A percentile compares a stretch with the other conserved stretches of the same genome.
phyloP scores from a whole-genome alignment of 2,797 vertebrate genomes.

The Microcaecilia unicolor region DNA sequence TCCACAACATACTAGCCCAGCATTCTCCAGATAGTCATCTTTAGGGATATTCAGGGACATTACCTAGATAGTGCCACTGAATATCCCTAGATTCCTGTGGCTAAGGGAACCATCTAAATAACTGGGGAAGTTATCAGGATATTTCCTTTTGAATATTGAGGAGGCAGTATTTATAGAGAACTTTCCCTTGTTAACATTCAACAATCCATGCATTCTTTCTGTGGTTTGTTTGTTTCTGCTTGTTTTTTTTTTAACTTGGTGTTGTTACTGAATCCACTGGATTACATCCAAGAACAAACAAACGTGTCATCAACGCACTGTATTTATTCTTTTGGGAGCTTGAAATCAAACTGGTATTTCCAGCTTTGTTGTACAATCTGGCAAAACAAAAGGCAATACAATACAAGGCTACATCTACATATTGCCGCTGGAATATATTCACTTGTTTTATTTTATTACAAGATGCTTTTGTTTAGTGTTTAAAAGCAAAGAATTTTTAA shows the following conservation, averaged over 20 bases:
- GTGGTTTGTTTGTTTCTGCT: fast-evolving
- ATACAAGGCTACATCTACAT: too few relatives aligned
- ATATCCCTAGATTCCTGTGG: too few relatives aligned
- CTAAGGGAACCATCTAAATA: too few relatives aligned
- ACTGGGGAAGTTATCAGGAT: too few relatives aligned
- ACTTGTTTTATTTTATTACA: neutral
- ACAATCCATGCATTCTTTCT: neutral
- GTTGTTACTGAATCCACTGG: neutral
- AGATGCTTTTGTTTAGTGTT: neutral
- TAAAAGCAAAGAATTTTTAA: too few relatives aligned
- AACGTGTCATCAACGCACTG: neutral
- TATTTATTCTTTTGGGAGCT: fast-evolving
- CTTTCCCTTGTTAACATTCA: too few relatives aligned
- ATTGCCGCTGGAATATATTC: neutral
- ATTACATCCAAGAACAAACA: neutral
- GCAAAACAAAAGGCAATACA: neutral
- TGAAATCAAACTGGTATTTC: neutral
- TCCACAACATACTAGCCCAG: too few relatives aligned
- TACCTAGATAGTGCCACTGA: too few relatives aligned
- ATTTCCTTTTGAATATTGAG: too few relatives aligned
- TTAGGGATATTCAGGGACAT: too few relatives aligned
- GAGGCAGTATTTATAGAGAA: too few relatives aligned
- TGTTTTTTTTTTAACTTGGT: neutral
- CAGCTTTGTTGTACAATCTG: neutral
- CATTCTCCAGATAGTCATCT: too few relatives aligned